Evolutionary conservation across 2,797 vertebrate species (phyloP).

Genomic region (Microcaecilia unicolor): DNA sequence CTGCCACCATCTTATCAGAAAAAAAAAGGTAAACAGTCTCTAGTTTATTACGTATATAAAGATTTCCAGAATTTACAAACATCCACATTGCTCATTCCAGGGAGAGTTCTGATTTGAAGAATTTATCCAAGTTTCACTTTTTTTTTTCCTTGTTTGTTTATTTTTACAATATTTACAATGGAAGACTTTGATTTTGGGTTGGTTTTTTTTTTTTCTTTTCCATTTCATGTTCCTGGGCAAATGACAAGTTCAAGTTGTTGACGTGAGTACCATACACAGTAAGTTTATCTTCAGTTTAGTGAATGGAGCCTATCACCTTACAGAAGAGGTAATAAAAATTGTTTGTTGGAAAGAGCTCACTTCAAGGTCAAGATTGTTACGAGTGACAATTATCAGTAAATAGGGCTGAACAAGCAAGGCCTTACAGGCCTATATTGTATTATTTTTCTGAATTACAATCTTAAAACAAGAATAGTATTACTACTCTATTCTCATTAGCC

Average conservation of each 20-base stretch:
- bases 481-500: slow-evolving; percentile 57
- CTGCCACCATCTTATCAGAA: slow-evolving; percentile 18
- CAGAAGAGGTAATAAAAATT: slow-evolving; percentile 55
- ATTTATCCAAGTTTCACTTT: slow-evolving; percentile 33
- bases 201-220: slow-evolving; percentile 45
- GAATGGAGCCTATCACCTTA: slow-evolving; percentile 53
- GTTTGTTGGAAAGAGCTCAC: slow-evolving; percentile 55
- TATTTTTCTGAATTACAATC: slow-evolving; percentile 67
- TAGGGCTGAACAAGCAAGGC: slow-evolving; percentile 60
- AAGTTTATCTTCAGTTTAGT: slow-evolving; percentile 47
- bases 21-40: slow-evolving; percentile 68
- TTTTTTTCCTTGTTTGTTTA: slow-evolving; percentile 18
- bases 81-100: slow-evolving; percentile 64
- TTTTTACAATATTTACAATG: slow-evolving; percentile 69
- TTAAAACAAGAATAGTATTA: slow-evolving; percentile 64
- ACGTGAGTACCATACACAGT: slow-evolving; percentile 51
- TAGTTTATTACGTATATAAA: slow-evolving; percentile 82
- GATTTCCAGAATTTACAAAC: slow-evolving; percentile 76
- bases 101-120: slow-evolving; percentile 49
- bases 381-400: slow-evolving; percentile 63
- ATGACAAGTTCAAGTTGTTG: slow-evolving; percentile 40
- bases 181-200: slow-evolving; percentile 64
- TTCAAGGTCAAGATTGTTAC: slow-evolving; percentile 55
- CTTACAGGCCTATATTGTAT: slow-evolving; percentile 62
- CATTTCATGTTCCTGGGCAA: slow-evolving; percentile 52